Percentiles rank a stretch among this genome's conserved stretches.
These are phyloP conservation scores for Pollenia griseotomentosa DNA, from an alignment of 2,888 invertebrate species.

Conservation along the genomic window DNA sequence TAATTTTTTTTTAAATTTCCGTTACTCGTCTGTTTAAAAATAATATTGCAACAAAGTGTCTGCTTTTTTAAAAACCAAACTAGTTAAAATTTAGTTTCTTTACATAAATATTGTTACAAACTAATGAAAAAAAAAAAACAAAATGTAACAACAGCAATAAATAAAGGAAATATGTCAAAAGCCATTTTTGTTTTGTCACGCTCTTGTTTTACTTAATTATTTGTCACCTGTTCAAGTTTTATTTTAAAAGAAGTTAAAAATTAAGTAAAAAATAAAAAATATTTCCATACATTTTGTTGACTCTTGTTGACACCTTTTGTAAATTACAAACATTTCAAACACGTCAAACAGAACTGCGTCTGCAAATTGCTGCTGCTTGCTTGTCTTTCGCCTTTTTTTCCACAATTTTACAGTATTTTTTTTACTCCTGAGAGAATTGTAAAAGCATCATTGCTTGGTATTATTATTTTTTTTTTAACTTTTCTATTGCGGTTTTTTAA, in stretches of 20 bases:
- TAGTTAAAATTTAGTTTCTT: not conserved
- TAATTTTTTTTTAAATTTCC: not conserved
- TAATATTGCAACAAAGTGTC: not conserved
- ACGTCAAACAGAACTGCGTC: slow-evolving; percentile 20
- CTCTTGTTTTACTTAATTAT: not conserved
- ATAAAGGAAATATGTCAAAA: slow-evolving; percentile 4
- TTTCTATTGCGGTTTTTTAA: not conserved
- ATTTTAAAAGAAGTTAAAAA: not conserved
- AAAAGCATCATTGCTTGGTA: slow-evolving; percentile 19
- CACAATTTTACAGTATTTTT: not conserved
- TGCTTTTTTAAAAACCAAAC: not conserved
- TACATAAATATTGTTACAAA: slow-evolving; percentile 27
- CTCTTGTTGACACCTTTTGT: slow-evolving; percentile 53
- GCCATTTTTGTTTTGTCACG: slow-evolving; percentile 20
- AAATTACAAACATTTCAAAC: slow-evolving; percentile 41
- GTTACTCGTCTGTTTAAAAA: not conserved
- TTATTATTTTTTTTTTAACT: not conserved
- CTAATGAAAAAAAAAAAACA: slow-evolving; percentile 5
- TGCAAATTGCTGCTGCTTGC: not conserved
- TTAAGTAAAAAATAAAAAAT: slow-evolving; percentile 14
- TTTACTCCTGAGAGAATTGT: slow-evolving; percentile 26
- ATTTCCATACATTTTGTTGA: slow-evolving; percentile 47
- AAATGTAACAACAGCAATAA: too few species aligned
- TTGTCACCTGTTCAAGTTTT: slow-evolving; percentile 28
- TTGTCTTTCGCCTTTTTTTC: not conserved